Evolutionary conservation across 2,113 vertebrate genomes (phyloP), one percentile per base, ranked within the genome.

Genomic region (Cranoglanis bouderius): DNA sequence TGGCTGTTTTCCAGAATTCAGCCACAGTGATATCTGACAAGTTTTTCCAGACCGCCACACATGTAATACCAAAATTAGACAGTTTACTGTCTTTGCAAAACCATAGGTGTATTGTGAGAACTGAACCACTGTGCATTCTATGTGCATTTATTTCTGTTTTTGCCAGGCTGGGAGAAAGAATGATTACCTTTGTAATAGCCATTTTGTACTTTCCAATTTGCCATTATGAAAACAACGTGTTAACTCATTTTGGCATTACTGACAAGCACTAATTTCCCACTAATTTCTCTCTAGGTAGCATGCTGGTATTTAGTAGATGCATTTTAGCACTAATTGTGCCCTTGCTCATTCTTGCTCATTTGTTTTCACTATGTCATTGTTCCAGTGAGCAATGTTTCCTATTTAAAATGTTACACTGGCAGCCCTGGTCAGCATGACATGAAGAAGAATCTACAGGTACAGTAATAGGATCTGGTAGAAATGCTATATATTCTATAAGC

Each of bases 241-340:
- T 85, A 88, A 84, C 78, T 87, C 83, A 72, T 89, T 87, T 70
- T 77, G 49, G 55, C 74, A 82, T 55, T 70, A 80, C 85, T 91
- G 89, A 88, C 83, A 87, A 85, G 77, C 89, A 72, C 88, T 89
- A 82, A 86, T 90, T 87, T 88, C 86, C 55, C 67, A 77, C 88
- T 82, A 81, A 57, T 82, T 57, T 82, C 32, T 82, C 53, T 67
- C 65, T 26, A 38, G 65, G 82, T 51, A 57, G 85, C n/a, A 38
- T 5, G 70, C 70, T 85, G 88, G 84, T 84, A 74, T 88, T 91
- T 91, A 86, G 88, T 80, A 63, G 83, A 86, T 89, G 81, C 51
- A 78, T 87, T 82, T 89, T 83, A 75, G 61, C 81, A 85, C 3
- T 85, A 78, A 91, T 86, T 59, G 84, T 53, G 85, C 83, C 86